Evolutionary conservation across 2,888 invertebrate genomes (phyloP), one percentile per base, ranked within the genome.

Genomic region (Netelia fuscicornis): DNA sequence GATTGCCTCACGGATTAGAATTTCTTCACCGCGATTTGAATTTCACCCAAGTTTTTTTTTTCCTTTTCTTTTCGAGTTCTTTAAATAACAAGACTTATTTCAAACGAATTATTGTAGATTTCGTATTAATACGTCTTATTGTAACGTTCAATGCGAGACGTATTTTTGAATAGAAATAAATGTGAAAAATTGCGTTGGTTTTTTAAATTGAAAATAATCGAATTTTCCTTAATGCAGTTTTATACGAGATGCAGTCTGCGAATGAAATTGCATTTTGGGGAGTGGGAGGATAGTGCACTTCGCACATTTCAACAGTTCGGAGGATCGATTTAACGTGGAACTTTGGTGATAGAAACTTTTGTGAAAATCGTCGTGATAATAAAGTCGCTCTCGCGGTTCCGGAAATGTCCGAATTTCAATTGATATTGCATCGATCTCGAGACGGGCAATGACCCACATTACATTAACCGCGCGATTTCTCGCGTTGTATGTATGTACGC

Each of bases 401-500:
- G 30, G 30, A 67, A 37, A 72, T 2, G 44, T 67, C 52, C 20
- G 52, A 79, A 81, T 81, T 82, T 75, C 68, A 74, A 75, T 81
- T 70, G 78, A 85, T 81, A 78, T 79, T 79, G 78, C 74, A 78
- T 81, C 74, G 64, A 84, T 56, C 62, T 75, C 13, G 42, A 42
- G 13, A 42, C 71, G 70, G 78, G n/a, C 78, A 82, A 85, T 82
- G 84, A 82, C 78, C 84, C 75, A 78, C 70, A 74, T 84, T 84
- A 81, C 74, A 75, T 74, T 75, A 65, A 78, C 56, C 17, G 30
- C 82, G 74, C 70, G 79, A 75, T 71, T 70, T 60, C 70, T 52
- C 58, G 70, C 58, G 64, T 64, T 56, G 48, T 37, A 17, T 37
- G 37, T 37, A 37, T 37, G 37, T 37, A 37, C 37, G 37, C 37